Percentiles rank a stretch among this genome's conserved stretches.
Conservation (phyloP, 2,888 invertebrate genomes). For the Pristionchus japonicus region DNA sequence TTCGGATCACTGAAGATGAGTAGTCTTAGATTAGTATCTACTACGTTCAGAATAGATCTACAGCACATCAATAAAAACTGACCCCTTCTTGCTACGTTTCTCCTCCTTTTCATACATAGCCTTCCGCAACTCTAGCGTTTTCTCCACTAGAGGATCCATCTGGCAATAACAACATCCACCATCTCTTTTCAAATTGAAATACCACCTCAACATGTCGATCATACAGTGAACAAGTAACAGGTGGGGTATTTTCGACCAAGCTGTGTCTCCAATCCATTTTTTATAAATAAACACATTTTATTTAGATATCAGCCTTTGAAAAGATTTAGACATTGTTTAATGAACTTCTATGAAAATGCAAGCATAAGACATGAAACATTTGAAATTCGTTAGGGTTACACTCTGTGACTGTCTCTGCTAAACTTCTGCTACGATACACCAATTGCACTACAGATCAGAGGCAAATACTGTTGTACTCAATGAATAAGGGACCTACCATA, state of each 20-base stretch:
- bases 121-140: neutral
- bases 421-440: neutral
- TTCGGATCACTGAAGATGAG: neutral
- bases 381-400: neutral
- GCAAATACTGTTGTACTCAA: neutral
- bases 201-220: too few relatives aligned
- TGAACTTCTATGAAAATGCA: neutral
- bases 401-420: neutral
- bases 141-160: constrained; percentile 16
- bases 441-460: neutral
- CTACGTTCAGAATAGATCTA: neutral
- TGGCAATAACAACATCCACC: neutral
- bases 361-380: neutral
- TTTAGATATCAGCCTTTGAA: neutral
- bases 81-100: neutral
- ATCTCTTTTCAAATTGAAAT: neutral
- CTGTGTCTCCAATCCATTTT: neutral
- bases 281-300: neutral
- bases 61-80: neutral
- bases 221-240: too few relatives aligned
- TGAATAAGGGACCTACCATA: neutral
- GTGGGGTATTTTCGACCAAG: neutral
- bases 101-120: neutral
- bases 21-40: neutral
- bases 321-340: neutral